phyloP scores from a whole-genome alignment of 2,113 vertebrate genomes.

The Onychostoma macrolepis region DNA sequence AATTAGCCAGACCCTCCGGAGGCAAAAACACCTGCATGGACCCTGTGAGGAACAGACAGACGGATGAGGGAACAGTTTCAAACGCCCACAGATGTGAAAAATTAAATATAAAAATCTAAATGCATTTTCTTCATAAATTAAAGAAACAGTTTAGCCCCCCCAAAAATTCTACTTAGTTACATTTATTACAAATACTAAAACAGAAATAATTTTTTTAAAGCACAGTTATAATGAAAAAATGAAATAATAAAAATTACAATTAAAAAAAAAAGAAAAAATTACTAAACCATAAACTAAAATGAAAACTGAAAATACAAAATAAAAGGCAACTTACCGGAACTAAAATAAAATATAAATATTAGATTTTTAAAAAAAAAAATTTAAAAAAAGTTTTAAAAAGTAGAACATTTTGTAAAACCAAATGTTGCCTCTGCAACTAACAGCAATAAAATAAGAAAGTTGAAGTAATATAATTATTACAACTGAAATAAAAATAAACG shows the following conservation, averaged over 20 bases:
- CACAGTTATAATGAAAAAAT: too few species aligned
- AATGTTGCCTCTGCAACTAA: background rate
- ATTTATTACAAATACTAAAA: background rate
- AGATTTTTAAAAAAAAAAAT: too few species aligned
- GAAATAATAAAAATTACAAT: background rate
- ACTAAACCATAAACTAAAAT: background rate
- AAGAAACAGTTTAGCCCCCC: background rate
- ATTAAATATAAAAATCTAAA: too few species aligned
- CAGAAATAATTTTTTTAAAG: background rate
- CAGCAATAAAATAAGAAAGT: background rate
- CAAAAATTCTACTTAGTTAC: background rate
- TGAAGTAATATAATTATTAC: too few species aligned
- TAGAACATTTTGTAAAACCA: background rate
- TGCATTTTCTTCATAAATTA: too few species aligned
- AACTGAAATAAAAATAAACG: too few species aligned
- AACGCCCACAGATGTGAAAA: background rate
- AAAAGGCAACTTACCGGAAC: too few species aligned
- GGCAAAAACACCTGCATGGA: constrained; percentile 92
- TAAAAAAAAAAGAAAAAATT: background rate
- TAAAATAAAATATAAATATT: too few species aligned
- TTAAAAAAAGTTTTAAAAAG: too few species aligned
- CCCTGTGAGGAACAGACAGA: constrained; percentile 70
- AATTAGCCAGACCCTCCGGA: constrained; percentile 81
- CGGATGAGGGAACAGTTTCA: background rate
- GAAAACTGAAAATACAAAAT: too few species aligned